These are phyloP conservation scores for Lapara coniferarum DNA, from an alignment of 2,888 invertebrate species.

Conservation along the genomic window DNA sequence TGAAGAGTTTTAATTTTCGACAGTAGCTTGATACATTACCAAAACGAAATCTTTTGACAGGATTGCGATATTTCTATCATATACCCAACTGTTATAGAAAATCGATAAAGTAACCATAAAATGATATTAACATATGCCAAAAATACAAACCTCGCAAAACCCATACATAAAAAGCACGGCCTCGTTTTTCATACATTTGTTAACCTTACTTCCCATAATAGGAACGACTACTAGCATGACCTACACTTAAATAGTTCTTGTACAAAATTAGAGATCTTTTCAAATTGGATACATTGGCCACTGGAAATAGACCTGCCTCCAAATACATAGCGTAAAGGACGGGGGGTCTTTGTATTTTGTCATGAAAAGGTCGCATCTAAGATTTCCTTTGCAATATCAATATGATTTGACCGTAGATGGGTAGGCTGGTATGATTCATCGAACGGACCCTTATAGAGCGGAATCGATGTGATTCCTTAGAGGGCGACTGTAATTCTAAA, in stretches of 20 bases:
- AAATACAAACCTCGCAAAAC: constrained; percentile 16
- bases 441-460: constrained; percentile 43
- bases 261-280: constrained; percentile 41
- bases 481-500: constrained; percentile 8
- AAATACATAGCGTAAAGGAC: constrained; percentile 29
- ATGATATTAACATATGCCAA: not conserved
- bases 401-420: constrained; percentile 69
- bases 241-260: not conserved
- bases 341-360: constrained; percentile 10
- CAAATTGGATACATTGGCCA: constrained; percentile 36
- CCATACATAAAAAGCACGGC: constrained; percentile 2
- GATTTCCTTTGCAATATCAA: constrained; percentile 50
- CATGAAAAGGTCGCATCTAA: constrained; percentile 50
- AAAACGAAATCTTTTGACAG: no score
- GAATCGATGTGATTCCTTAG: constrained; percentile 41
- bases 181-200: not conserved
- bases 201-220: constrained; percentile 62
- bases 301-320: constrained; percentile 38
- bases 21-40: no score
- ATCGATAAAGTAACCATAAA: not conserved
- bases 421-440: constrained; percentile 57
- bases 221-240: constrained; percentile 42
- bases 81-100: not conserved
- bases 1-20: no score
- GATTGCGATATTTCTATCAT: no score